Conservation (phyloP, 2,888 invertebrate species). For the Torymus aiolomorphi region DNA sequence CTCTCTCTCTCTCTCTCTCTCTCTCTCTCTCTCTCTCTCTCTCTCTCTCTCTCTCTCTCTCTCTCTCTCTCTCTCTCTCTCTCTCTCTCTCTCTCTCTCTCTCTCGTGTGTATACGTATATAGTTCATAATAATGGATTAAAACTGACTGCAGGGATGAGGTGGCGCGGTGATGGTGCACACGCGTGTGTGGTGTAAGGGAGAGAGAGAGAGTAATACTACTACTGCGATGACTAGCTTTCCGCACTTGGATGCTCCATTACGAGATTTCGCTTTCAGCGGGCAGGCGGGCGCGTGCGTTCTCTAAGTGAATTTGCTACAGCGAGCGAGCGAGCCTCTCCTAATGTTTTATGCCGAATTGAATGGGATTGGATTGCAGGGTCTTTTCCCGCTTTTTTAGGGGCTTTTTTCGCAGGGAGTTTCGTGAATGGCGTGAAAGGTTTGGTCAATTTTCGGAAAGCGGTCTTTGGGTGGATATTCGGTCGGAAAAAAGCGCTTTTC, state of each 20-base stretch:
- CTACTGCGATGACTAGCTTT: constrained; percentile 24
- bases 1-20: too few relatives aligned
- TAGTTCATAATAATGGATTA: constrained; percentile 68
- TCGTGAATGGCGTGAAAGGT: not conserved
- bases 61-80: too few relatives aligned
- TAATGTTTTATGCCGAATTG: constrained; percentile 36
- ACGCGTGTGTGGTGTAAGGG: not conserved
- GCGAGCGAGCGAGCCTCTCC: not conserved
- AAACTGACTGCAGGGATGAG: constrained; percentile 58
- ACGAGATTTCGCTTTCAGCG: constrained; percentile 65
- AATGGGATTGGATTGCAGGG: constrained; percentile 20
- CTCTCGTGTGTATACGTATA: constrained; percentile 49
- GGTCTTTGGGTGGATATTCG: not conserved
- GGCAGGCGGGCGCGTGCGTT: too few relatives aligned
- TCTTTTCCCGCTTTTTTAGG: not conserved
- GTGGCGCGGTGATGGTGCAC: constrained; percentile 46
- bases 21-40: too few relatives aligned
- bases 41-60: too few relatives aligned
- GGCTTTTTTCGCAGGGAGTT: not conserved
- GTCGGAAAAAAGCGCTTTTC: too few relatives aligned
- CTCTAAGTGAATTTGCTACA: too few relatives aligned
- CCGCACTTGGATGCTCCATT: constrained; percentile 46
- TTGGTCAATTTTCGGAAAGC: constrained; percentile 3
- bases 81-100: too few relatives aligned
- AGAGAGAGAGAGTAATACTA: constrained; percentile 33